Base-by-base conservation (phyloP, 2,113 vertebrate species). In the Lagopus leucura region DNA sequence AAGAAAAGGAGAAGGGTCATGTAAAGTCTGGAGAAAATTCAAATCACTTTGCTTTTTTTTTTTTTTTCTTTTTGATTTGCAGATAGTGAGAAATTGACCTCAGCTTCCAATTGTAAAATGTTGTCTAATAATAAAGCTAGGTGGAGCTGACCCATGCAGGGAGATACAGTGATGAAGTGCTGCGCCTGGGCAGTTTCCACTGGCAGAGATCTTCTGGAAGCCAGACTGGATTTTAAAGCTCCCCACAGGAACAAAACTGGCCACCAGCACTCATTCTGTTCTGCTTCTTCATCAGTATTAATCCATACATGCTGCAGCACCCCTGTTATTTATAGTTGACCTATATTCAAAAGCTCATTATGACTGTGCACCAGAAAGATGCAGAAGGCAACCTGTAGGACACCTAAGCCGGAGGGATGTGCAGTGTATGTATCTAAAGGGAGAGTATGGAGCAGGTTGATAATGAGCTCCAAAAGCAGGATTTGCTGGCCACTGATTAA, bases 141-240 rank as follows among this genome's bases (percentile, higher is more conserved):
- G 90, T 90, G 86, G 65, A 82, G 85, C 32, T 72, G 70, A 74
- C 47, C 47, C 71, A 93, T 88, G 76, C 89, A 92, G 82, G 73
- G 73, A 95, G 93, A 94, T 92, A 38, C 27, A 84, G 70, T 88
- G 88, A 96, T 96, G 94, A 95, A 95, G 96, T 94, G 95, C 84
- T 78, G 93, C 57, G 63, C 64, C 86, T 91, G 92, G 93, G 95
- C 88, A 96, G 82, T 88, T 92, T 95, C 94, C 88, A 93, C 88
- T 95, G 91, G 90, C 95, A 94, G 82, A 78, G 86, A 66, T 84
- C 82, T 94, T 88, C 63, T 94, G 95, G 82, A 95, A 61, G 36
- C 91, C 76, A 81, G 73, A 54, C 21, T 90, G 79, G 61, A 52
- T 93, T 95, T 94, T 95, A 94, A 91, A 95, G 73, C n/a, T 94